phyloP scores from a whole-genome alignment of 1,140 invertebrate genomes.

The Macrocentrus cingulum region DNA sequence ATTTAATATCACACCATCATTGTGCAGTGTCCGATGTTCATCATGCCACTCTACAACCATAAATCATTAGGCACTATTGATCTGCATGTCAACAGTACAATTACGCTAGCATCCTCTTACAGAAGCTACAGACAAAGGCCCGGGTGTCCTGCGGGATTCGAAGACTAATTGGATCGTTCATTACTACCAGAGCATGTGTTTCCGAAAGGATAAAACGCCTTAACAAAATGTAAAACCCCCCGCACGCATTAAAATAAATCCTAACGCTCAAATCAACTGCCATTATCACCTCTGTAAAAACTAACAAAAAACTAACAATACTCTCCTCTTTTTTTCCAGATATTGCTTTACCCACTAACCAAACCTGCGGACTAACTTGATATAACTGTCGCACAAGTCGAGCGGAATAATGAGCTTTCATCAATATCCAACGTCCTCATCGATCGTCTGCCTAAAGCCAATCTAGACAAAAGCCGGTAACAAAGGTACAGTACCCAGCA shows the following conservation, averaged over 20 bases:
- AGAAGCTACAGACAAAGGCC: conserved; percentile 1
- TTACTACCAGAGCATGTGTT: not conserved
- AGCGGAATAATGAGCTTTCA: too few species aligned
- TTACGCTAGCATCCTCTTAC: conserved; percentile 3
- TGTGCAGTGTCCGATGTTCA: too few species aligned
- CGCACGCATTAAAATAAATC: too few species aligned
- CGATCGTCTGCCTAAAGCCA: too few species aligned
- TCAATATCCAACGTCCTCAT: not conserved
- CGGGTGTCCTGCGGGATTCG: conserved; percentile 11
- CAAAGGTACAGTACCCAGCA: too few species aligned
- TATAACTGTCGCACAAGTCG: too few species aligned
- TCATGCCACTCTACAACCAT: not conserved
- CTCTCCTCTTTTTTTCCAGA: conserved; percentile 47
- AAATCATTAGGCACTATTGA: not conserved
- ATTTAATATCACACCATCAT: conserved; percentile 14
- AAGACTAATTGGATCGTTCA: conserved; percentile 12
- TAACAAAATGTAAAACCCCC: too few species aligned
- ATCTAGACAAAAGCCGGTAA: too few species aligned
- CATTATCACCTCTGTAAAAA: too few species aligned
- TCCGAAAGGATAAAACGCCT: conserved; percentile 7
- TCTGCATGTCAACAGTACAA: too few species aligned
- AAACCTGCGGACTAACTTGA: conserved; percentile 15
- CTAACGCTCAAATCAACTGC: too few species aligned
- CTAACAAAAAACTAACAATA: conserved; percentile 32
- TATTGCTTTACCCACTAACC: conserved; percentile 25